Percentiles rank a stretch among this genome's conserved stretches.
Conservation (phyloP, 1,140 invertebrate species). For the Heliconius congener region DNA sequence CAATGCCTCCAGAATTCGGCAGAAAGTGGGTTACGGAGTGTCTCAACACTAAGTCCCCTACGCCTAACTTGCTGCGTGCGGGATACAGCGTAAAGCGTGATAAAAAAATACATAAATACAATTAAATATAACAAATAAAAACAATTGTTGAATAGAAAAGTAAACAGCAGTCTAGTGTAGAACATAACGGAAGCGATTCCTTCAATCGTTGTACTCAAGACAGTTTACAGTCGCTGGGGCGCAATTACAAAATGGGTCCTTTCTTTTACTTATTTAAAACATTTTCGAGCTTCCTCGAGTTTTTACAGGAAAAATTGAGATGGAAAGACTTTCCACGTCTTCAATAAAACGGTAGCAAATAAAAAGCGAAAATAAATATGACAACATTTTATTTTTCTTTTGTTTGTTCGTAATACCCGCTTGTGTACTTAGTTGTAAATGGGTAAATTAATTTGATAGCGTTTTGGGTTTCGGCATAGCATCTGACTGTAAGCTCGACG, state of each 20-base stretch:
- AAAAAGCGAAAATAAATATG: slow-evolving; percentile 1
- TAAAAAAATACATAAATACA: neutral
- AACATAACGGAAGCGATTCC: slow-evolving; percentile 14
- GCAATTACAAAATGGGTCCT: slow-evolving; percentile 61
- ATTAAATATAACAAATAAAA: neutral
- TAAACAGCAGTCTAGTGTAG: neutral
- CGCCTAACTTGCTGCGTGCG: neutral
- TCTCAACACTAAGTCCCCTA: neutral
- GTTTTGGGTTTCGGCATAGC: too few relatives aligned
- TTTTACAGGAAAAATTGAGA: slow-evolving; percentile 24
- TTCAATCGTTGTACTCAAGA: neutral
- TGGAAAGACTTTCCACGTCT: neutral
- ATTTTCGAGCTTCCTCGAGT: slow-evolving; percentile 32
- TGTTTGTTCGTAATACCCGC: neutral
- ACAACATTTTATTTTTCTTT: neutral
- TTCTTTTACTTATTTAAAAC: slow-evolving; percentile 42
- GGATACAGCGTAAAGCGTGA: neutral
- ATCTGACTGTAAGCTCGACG: too few relatives aligned
- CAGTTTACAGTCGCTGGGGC: slow-evolving; percentile 48
- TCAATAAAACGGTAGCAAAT: slow-evolving; percentile 1
- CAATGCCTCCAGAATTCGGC: too few relatives aligned
- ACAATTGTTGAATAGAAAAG: neutral
- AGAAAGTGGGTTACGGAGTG: neutral
- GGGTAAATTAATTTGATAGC: neutral
- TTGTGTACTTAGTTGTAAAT: slow-evolving; percentile 5